phyloP scores from a whole-genome alignment of 37 sponge, comb jelly and placozoan genomes.

The Diacarnus erythraeanus region DNA sequence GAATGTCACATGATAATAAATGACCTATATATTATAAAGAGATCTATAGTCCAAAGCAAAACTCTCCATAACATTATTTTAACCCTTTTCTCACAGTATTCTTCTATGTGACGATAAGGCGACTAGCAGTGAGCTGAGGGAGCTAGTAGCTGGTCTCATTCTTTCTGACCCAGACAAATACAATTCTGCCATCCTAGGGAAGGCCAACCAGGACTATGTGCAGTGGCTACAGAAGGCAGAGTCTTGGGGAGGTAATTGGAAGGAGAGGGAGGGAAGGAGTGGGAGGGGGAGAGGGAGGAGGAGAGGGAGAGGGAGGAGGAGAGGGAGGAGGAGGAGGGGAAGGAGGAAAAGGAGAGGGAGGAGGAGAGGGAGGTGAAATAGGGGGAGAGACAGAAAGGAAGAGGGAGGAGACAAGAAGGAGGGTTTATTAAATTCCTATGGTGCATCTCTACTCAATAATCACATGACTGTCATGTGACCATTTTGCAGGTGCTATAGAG shows the following conservation, averaged over 20 bases:
- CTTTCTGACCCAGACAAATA: conserved; percentile 61
- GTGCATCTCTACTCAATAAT: no score
- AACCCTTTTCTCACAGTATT: conserved; percentile 22
- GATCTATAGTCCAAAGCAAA: no score
- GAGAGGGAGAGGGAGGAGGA: neutral
- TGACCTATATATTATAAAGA: no score
- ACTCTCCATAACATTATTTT: no score
- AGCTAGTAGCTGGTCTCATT: conserved; percentile 57
- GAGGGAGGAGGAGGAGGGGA: neutral
- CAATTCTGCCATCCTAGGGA: conserved; percentile 53
- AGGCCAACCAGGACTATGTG: conserved; percentile 34
- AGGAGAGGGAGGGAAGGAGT: no score
- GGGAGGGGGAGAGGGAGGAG: no score
- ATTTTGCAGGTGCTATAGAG: conserved; percentile 71
- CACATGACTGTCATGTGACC: neutral
- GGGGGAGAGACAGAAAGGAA: neutral
- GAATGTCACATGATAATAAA: no score
- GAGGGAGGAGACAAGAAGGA: neutral
- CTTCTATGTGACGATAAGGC: conserved; percentile 21
- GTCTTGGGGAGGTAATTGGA: conserved; percentile 77
- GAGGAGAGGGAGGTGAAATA: neutral
- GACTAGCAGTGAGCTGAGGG: conserved; percentile 40
- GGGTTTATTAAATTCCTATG: neutral
- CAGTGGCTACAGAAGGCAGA: conserved; percentile 68
- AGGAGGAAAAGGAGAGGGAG: neutral